These are phyloP conservation scores for Butorides virescens DNA, from an alignment of 2,113 vertebrate genomes.

Conservation along the genomic window DNA sequence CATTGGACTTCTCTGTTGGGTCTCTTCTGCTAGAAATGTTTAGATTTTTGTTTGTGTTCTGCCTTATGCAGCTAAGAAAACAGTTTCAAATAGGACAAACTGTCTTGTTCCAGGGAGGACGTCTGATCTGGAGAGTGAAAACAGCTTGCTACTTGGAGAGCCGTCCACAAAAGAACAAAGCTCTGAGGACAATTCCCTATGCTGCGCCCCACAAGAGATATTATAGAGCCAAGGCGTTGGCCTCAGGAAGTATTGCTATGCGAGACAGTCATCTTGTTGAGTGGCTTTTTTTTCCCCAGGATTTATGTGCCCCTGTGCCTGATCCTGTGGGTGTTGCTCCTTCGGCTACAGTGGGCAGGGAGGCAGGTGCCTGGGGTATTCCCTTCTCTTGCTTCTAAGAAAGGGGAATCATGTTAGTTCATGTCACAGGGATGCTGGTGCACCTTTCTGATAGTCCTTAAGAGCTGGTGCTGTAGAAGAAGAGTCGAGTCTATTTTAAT, in stretches of 20 bases:
- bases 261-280: background rate
- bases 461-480: background rate
- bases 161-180: background rate
- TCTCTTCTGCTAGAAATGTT: conserved; percentile 23
- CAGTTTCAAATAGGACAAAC: conserved; percentile 57
- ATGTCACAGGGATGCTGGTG: background rate
- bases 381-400: background rate
- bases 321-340: background rate
- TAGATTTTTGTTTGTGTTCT: conserved; percentile 57
- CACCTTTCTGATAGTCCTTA: background rate
- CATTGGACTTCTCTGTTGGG: conserved; percentile 2
- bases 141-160: conserved; percentile 41
- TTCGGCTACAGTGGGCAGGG: background rate
- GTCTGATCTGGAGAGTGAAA: conserved; percentile 19
- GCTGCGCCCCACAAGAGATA: background rate
- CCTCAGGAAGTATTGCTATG: background rate
- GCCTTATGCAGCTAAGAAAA: conserved; percentile 67
- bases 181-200: background rate
- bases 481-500: background rate
- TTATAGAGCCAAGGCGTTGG: background rate
- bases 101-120: conserved; percentile 53
- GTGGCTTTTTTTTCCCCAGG: background rate
- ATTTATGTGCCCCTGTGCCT: background rate
- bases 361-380: background rate
- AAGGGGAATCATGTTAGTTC: background rate